A percentile compares a stretch with the other conserved stretches of the same genome.
phyloP scores from a whole-genome alignment of 2,888 invertebrate species.

The Drosophila emarginata region DNA sequence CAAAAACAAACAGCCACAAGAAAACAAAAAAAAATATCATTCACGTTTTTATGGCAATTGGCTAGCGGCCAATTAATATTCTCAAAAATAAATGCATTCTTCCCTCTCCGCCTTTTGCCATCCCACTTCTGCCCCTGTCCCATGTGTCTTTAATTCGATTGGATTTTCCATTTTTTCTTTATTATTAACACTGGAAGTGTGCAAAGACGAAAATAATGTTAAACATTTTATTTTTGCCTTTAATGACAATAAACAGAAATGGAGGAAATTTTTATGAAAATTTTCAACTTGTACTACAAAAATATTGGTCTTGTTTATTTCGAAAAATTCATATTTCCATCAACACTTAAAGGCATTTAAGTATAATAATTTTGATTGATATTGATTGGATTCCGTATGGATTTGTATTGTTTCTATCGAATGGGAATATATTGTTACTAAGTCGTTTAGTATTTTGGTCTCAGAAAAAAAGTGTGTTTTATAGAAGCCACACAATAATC shows the following conservation, averaged over 20 bases:
- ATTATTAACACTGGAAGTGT: constrained; percentile 33
- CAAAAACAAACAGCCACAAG: constrained; percentile 5
- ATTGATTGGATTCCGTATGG: background rate
- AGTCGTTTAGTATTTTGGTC: too few relatives aligned
- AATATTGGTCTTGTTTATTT: background rate
- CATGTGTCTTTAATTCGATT: constrained; percentile 16
- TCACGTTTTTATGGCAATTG: constrained; percentile 77
- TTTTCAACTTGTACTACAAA: background rate
- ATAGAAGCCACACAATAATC: too few relatives aligned
- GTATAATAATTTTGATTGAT: background rate
- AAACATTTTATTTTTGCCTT: background rate
- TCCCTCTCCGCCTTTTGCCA: constrained; percentile 18
- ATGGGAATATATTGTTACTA: too few relatives aligned
- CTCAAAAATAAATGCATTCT: constrained; percentile 74
- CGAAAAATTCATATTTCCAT: background rate
- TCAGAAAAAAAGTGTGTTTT: too few relatives aligned
- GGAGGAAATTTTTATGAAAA: background rate
- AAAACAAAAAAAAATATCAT: constrained; percentile 37
- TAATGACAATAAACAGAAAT: background rate
- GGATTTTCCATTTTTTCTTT: constrained; percentile 36
- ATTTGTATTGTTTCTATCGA: too few relatives aligned
- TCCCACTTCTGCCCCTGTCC: constrained; percentile 12
- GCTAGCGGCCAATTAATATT: constrained; percentile 69
- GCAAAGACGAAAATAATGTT: background rate
- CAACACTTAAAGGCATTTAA: background rate